Base-by-base conservation (phyloP, 2,797 vertebrate species). In the Ispidina picta region DNA sequence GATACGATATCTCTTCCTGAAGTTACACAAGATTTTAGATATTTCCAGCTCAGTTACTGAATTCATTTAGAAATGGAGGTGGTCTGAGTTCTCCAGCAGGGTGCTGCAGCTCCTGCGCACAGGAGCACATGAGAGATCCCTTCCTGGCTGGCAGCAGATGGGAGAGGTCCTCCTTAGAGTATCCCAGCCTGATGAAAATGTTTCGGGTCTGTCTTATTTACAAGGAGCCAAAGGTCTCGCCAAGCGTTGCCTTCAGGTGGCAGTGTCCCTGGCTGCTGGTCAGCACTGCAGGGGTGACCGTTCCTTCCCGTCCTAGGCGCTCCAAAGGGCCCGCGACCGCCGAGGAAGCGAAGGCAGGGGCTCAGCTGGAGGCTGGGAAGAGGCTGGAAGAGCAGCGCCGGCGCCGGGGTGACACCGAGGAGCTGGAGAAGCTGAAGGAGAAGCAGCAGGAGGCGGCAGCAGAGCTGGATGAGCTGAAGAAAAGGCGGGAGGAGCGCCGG, bases 401-500 rank as follows among this genome's bases (percentile, higher is more conserved):
- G 2, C 98, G 98, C 54, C 98, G 98, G 4, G 98, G 99, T 1
- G 99, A 99, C 69, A 98, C 98, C 0, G 99, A 98, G 88, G 99
- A 99, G 95, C 98, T 99, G 1, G 98, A 99, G 96, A 98, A 98
- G 92, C 98, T 99, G 97, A 98, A 98, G 88, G 98, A 98, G 96
- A 99, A 99, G 96, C 99, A 99, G 96, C 99, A 99, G 92, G 99
- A 99, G 96, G 98, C 98, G 0, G 98, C 98, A 1, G 97, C 88
- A 8, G 99, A 99, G 97, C 98, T 99, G 96, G 99, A 99, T 31
- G 99, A 99, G 88, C 98, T 99, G 96, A 99, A 98, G 97, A 98
- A 97, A 74, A 99, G 98, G 97, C 96, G 99, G 56, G 99, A 99
- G 96, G 99, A 99, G 83, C 98, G 99, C 86, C 98, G 96, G 96